Conservation (phyloP, 92 coral and sea anemone genomes). For the Porites divaricata region DNA sequence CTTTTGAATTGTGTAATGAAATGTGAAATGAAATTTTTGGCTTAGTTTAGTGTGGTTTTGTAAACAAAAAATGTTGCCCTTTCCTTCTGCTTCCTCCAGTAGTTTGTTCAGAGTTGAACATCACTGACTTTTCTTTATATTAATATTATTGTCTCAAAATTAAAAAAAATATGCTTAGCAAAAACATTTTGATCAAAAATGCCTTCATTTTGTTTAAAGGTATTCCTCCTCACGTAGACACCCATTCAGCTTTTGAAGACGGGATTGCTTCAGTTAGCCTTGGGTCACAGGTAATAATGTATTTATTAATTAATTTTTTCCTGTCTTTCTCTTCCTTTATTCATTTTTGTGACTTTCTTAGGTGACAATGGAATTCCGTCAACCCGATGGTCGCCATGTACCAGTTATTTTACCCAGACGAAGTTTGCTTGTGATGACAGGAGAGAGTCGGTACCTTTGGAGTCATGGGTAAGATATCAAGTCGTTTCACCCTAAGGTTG, state of each 20-base stretch:
- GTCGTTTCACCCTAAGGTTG: neutral
- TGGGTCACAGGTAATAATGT: conserved; percentile 81
- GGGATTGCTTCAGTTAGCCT: conserved; percentile 89
- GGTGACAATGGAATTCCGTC: conserved; percentile 98
- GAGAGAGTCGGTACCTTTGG: conserved; percentile 95
- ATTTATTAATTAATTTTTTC: neutral
- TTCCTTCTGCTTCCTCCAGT: no score
- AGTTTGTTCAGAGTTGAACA: no score
- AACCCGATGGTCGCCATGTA: conserved; percentile 88
- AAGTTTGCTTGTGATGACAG: conserved; percentile 94
- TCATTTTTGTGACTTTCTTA: conserved; percentile 16
- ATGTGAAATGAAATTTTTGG: no score
- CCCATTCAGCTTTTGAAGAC: conserved; percentile 98
- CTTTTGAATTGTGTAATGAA: no score
- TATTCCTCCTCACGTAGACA: conserved; percentile 97
- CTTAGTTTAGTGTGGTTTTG: no score
- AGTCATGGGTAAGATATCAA: conserved; percentile 90
- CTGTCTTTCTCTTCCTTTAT: neutral
- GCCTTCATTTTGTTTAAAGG: conserved; percentile 52
- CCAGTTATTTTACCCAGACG: conserved; percentile 84
- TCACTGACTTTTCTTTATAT: no score
- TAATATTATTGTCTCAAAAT: no score
- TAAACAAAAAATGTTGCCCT: no score
- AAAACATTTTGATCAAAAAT: neutral
- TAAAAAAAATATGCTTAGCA: neutral